These are phyloP conservation scores for Tricholaema leucomelas DNA, from an alignment of 2,113 vertebrate genomes.

Conservation along the genomic window DNA sequence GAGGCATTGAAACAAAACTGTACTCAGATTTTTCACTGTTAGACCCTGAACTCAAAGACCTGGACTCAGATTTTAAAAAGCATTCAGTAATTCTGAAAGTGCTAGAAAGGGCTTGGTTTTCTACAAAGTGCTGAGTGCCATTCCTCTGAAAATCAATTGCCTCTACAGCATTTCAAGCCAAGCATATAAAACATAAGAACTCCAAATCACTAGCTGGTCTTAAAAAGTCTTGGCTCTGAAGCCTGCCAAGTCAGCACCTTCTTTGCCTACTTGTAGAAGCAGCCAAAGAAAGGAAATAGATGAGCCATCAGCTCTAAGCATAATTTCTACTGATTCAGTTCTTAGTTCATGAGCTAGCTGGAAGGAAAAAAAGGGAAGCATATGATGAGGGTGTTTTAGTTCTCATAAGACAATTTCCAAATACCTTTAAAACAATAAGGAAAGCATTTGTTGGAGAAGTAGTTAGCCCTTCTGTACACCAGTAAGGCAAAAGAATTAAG, in stretches of 20 bases:
- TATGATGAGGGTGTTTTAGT: conserved; percentile 12
- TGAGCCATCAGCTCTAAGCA: conserved; percentile 57
- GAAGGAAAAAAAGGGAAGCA: conserved; percentile 15
- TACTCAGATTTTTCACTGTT: background rate
- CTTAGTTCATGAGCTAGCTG: conserved; percentile 64
- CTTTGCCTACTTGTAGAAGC: conserved; percentile 55
- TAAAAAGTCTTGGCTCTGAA: conserved; percentile 66
- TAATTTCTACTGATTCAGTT: conserved; percentile 64
- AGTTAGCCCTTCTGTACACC: conserved; percentile 33
- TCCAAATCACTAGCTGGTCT: conserved; percentile 63
- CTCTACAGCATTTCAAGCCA: conserved; percentile 31
- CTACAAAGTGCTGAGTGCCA: conserved; percentile 51
- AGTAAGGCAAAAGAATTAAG: conserved; percentile 52
- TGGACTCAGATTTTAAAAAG: background rate
- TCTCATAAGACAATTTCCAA: conserved; percentile 38
- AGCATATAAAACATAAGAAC: conserved; percentile 52
- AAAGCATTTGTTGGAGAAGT: conserved; percentile 33
- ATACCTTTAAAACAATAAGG: conserved; percentile 49
- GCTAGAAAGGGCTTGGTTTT: conserved; percentile 13
- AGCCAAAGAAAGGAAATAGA: conserved; percentile 61
- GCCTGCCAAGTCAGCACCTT: conserved; percentile 63
- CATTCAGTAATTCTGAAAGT: conserved; percentile 12
- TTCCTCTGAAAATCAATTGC: conserved; percentile 62
- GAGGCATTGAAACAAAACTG: background rate
- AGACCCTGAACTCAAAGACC: background rate